Percentiles rank a stretch among this genome's conserved stretches.
These are phyloP conservation scores for Drosophila obscura DNA, from an alignment of 1,140 invertebrate genomes.

Conservation along the genomic window DNA sequence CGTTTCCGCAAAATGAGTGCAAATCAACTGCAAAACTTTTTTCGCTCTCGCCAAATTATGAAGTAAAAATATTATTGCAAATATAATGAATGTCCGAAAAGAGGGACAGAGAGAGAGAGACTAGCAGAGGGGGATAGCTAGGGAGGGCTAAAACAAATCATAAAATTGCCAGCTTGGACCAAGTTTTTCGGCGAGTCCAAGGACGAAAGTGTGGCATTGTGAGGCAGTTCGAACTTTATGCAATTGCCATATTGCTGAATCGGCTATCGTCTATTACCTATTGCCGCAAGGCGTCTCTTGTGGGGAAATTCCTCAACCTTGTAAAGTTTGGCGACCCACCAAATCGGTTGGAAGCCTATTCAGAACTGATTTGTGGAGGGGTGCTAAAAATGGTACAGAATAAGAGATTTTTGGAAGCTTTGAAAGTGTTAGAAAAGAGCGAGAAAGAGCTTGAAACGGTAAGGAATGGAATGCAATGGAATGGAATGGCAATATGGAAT, in stretches of 20 bases:
- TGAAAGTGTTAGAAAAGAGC: no score
- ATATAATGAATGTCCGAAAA: conserved; percentile 64
- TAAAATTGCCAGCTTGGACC: conserved; percentile 23
- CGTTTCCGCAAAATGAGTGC: conserved; percentile 65
- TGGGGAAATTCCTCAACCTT: neutral
- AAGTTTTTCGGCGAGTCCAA: conserved; percentile 11
- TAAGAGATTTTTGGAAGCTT: no score
- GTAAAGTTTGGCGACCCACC: neutral
- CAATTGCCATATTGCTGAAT: conserved; percentile 36
- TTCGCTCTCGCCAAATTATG: conserved; percentile 50
- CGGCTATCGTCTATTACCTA: conserved; percentile 26
- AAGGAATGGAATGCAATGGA: no score
- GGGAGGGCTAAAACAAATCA: conserved; percentile 13
- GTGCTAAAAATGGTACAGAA: neutral
- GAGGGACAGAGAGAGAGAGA: neutral
- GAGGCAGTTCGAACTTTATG: conserved; percentile 21
- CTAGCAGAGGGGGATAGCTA: neutral
- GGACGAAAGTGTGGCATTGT: conserved; percentile 13
- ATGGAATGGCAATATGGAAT: no score
- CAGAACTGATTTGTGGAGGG: neutral
- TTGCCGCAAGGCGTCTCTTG: neutral
- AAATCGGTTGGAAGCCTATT: neutral
- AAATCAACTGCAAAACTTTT: conserved; percentile 56
- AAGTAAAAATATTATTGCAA: conserved; percentile 77
- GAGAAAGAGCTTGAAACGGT: no score